Base-by-base conservation (phyloP, 1,140 invertebrate genomes). In the Amyelois transitella region DNA sequence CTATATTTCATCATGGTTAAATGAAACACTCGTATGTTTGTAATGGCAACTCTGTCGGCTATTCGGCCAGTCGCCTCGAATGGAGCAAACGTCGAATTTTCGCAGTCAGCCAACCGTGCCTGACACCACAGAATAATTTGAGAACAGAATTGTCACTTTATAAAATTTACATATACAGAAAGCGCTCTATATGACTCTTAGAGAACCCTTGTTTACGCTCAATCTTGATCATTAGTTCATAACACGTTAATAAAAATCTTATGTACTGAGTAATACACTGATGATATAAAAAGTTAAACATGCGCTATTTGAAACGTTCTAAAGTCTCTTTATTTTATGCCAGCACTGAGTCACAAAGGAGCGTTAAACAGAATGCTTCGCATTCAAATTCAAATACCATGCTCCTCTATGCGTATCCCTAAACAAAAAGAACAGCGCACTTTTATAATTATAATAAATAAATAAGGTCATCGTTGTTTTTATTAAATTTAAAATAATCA, bases 81-180 rank as follows among this genome's bases (percentile, higher is more conserved):
- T 51, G 58, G 51, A 24, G 56, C 64, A 60, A 68, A 64, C 62
- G 66, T 67, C 62, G 66, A 77, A 81, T 82, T 82, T 85, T 79
- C 73, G 74, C 70, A 77, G 64, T 44, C 79, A 85, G 63, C 79
- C 58, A 74, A 82, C 71, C 81, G 66, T 77, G 58, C 45, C 55
- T 55, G 32, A 18, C 62, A n/a, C n/a, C n/a, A 14, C 32, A 38
- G 17, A 38, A 38, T 14, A 38, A 38, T 38, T 8, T 14, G 5
- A 38, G 17, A 14, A 38, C 32, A 38, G 32, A 38, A 14, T 14
- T 6, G 1, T 14, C 17, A 38, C 32, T 14, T 38, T 38, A 1
- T 8, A 8, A 2, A 38, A 1, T 38, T 5, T 3, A 2, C 6
- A 6, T 14, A 2, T 14, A 6, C 32, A 32, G 32, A 8, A 8